phyloP scores from a whole-genome alignment of 1,140 invertebrate genomes.

The Oncopodura yosiiana region DNA sequence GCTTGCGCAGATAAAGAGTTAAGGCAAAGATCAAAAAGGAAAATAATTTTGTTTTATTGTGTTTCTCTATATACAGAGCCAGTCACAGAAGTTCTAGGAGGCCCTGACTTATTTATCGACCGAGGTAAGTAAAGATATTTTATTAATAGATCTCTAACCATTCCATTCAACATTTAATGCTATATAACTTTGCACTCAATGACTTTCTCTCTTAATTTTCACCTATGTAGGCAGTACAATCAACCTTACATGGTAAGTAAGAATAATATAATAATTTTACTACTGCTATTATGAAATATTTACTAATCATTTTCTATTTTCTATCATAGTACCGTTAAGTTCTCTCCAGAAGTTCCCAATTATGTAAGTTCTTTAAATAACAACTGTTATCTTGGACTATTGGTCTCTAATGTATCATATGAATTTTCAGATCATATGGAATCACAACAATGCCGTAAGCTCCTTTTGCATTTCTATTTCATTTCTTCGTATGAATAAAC shows the following conservation, averaged over 20 bases:
- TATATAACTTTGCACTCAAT: neutral
- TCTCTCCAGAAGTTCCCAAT: conserved; percentile 78
- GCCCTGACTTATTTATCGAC: conserved; percentile 80
- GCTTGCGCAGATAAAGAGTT: too few relatives aligned
- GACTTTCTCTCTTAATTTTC: conserved; percentile 75
- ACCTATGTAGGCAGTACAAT: too few relatives aligned
- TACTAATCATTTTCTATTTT: too few relatives aligned
- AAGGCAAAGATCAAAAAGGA: too few relatives aligned
- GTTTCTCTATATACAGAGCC: conserved; percentile 54
- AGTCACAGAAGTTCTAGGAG: conserved; percentile 72
- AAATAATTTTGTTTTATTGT: conserved; percentile 1
- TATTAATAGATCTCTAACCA: neutral
- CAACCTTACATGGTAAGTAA: conserved; percentile 88
- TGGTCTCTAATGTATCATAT: too few relatives aligned
- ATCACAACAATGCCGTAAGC: conserved; percentile 77
- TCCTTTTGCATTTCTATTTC: conserved; percentile 16
- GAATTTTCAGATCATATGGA: conserved; percentile 94
- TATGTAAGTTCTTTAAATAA: too few relatives aligned
- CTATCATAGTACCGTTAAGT: conserved; percentile 71
- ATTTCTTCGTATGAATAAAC: neutral
- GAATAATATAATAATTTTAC: too few relatives aligned
- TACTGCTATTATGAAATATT: too few relatives aligned
- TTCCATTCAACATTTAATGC: neutral
- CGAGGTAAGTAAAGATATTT: too few relatives aligned
- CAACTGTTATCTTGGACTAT: too few relatives aligned